Evolutionary conservation across 2,113 vertebrate species (phyloP), one percentile per base, ranked within the genome.

Genomic region (Numida meleagris): DNA sequence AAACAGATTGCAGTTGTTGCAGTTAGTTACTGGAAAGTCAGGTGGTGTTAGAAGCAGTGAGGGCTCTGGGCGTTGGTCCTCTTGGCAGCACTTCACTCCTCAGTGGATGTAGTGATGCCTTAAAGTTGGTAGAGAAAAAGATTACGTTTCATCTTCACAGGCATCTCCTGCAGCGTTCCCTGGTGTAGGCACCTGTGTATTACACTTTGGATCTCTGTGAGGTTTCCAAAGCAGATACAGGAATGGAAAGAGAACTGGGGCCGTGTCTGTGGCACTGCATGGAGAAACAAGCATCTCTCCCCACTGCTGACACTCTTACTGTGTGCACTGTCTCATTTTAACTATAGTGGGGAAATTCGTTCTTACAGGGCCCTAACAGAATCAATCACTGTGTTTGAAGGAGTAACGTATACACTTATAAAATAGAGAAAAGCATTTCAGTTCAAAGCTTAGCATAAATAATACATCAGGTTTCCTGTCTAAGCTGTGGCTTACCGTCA

Each of bases 381-480:
- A 68, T 67, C 76, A 67, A 45, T 88, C 57, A 11, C 70, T n/a
- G 46, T 71, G 53, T 81, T 70, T 77, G 90, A 84, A 53, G 79
- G 55, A 51, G 21, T 88, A 80, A 86, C 66, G 46, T 57, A 80
- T 93, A 61, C 91, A 81, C 83, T 91, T 95, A 81, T 86, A 91
- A 91, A 74, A 83, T 27, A 16, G 66, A 67, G 79, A 67, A 79
- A 88, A 91, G 77, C n/a, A 55, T 93, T 94, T 90, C 51, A 25
- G 48, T 91, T 90, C 86, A 88, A 80, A 93, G 72, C 70, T 89
- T 74, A 73, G 46, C 72, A 88, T 97, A 83, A 97, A 95, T 94
- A 94, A 96, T 92, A 58, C 63, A 94, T 92, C 16, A 90, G 74
- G 16, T 51, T 95, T 91, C 77, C 83, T 94, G 89, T 85, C 79